A percentile compares a stretch with the other conserved stretches of the same genome.
Evolutionary conservation across 2,797 vertebrate species (phyloP).

Genomic region (Capromys pilorides): DNA sequence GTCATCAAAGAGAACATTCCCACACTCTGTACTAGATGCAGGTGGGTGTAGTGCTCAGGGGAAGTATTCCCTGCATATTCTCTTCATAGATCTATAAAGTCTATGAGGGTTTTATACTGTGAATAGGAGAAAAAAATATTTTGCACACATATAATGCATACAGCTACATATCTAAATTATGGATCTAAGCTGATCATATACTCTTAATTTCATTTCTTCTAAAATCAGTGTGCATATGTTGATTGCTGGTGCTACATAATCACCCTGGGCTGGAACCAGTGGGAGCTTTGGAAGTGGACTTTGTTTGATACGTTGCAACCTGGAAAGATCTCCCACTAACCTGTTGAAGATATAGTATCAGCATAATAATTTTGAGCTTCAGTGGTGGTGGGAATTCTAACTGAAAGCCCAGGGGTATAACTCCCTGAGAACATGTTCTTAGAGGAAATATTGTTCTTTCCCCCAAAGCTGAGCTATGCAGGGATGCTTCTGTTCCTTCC

Average conservation of each 20-base stretch:
- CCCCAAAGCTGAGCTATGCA: fast-evolving
- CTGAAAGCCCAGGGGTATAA: fast-evolving
- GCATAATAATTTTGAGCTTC: not conserved
- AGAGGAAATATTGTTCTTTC: not conserved
- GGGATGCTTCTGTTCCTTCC: not conserved
- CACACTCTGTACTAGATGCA: fast-evolving
- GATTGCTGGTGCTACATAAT: fast-evolving
- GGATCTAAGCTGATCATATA: not conserved
- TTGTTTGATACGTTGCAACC: fast-evolving
- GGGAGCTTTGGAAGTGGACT: not conserved
- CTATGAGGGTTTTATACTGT: fast-evolving
- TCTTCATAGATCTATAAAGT: not conserved
- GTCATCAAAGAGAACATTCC: fast-evolving
- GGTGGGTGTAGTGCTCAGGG: no score
- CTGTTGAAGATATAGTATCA: not conserved
- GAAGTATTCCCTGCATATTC: not conserved
- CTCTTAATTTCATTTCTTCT: not conserved
- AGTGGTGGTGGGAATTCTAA: not conserved
- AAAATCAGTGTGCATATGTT: fast-evolving
- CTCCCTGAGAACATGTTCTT: not conserved
- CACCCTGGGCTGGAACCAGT: fast-evolving
- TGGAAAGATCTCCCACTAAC: not conserved
- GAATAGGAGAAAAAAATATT: not conserved
- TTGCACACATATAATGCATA: no score
- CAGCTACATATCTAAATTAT: fast-evolving